These are phyloP conservation scores for Temnothorax longispinosus DNA, from an alignment of 1,140 invertebrate genomes.

Conservation along the genomic window DNA sequence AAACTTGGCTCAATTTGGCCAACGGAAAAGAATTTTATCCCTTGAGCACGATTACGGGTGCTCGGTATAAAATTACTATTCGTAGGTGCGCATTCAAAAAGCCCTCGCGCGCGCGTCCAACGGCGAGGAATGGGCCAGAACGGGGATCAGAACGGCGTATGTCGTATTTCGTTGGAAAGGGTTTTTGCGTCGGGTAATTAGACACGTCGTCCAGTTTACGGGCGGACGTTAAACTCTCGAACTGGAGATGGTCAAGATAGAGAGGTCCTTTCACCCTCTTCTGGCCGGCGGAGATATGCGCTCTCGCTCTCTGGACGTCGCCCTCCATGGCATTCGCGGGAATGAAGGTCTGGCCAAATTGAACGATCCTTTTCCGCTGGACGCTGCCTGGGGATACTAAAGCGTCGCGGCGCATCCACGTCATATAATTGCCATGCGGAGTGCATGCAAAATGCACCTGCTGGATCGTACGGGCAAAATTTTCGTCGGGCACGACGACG, in stretches of 20 bases:
- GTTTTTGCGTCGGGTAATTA: conserved; percentile 76
- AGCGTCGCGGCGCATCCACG: conserved; percentile 54
- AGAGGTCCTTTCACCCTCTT: conserved; percentile 62
- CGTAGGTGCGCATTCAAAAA: conserved; percentile 38
- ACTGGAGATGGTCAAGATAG: conserved; percentile 65
- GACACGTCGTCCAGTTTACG: conserved; percentile 78
- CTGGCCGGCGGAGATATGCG: conserved; percentile 21
- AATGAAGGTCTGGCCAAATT: conserved; percentile 65
- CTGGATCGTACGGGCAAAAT: conserved; percentile 37
- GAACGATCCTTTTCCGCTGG: conserved; percentile 64
- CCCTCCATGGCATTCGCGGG: conserved; percentile 44
- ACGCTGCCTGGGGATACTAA: conserved; percentile 37
- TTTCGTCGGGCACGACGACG: conserved; percentile 24
- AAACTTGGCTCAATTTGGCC: background rate
- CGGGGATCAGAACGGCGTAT: conserved; percentile 21
- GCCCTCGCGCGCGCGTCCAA: background rate
- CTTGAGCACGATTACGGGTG: background rate
- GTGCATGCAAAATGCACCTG: conserved; percentile 65
- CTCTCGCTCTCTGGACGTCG: conserved; percentile 3
- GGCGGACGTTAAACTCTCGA: conserved; percentile 75
- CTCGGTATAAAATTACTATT: conserved; percentile 40
- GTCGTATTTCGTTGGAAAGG: conserved; percentile 20
- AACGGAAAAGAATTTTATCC: conserved; percentile 31
- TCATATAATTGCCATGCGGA: conserved; percentile 61
- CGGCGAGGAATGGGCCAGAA: background rate